Conservation (phyloP, 1,140 invertebrate genomes). For the Potamilus streckersoni region DNA sequence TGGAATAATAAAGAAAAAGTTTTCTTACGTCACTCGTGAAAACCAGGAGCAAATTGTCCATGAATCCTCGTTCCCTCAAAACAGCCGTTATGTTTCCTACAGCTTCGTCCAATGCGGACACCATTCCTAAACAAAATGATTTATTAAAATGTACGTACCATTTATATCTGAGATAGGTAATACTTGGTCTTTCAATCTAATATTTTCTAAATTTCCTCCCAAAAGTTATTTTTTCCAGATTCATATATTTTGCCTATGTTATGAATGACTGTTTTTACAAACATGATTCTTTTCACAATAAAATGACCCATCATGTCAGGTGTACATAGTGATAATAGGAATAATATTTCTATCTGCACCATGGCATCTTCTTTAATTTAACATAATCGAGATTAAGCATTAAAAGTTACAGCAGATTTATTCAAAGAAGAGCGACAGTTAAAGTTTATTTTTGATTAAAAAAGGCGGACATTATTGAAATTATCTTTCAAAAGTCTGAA, state of each 20-base stretch:
- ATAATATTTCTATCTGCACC: too few relatives aligned
- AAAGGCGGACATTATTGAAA: too few relatives aligned
- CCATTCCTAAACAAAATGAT: conserved; percentile 73
- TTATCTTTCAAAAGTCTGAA: too few relatives aligned
- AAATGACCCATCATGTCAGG: too few relatives aligned
- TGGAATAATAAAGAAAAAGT: background rate
- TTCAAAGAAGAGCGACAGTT: too few relatives aligned
- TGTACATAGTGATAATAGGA: too few relatives aligned
- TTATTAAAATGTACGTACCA: conserved; percentile 56
- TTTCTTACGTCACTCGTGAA: conserved; percentile 51
- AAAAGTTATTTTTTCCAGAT: background rate
- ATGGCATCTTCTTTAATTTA: too few relatives aligned
- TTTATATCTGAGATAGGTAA: conserved; percentile 6
- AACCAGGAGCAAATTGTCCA: conserved; percentile 48
- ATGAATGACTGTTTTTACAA: too few relatives aligned
- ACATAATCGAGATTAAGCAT: too few relatives aligned
- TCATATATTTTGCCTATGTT: background rate
- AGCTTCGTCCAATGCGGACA: conserved; percentile 84
- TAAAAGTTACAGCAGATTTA: too few relatives aligned
- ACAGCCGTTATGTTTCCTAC: conserved; percentile 81
- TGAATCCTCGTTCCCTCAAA: conserved; percentile 70
- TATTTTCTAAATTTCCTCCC: conserved; percentile 5
- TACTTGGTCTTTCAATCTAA: conserved; percentile 18
- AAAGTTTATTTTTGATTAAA: too few relatives aligned
- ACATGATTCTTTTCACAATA: too few relatives aligned